Base-by-base conservation (phyloP, 2,113 vertebrate genomes). In the Castor canadensis region DNA sequence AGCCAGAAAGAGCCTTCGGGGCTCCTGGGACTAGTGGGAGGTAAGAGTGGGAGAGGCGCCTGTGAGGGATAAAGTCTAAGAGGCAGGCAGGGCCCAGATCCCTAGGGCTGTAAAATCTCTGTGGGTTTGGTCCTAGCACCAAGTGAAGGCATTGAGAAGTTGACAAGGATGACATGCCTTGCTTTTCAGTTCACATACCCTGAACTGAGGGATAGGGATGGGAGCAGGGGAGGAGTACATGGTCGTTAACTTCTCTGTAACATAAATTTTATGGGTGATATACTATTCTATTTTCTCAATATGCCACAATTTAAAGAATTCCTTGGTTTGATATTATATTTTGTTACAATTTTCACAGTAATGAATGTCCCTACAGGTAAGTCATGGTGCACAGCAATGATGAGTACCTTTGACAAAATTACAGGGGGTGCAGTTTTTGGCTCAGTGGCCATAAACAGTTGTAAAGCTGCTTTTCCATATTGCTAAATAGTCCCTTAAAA, bases 271-370 rank as follows among this genome's bases (percentile, higher is more conserved):
- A 85, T 20, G 60, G 81, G n/a, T 13, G 40, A 26, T 43, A 73
- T 28, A 76, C 20, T 38, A 22, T 66, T 72, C 54, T 16, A n/a
- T 93, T 89, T 93, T 72, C 35, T 90, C 60, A 80, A 1, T 24
- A 26, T 58, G 62, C 43, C 9, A 20, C 45, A 24, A 43, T 67
- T 47, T 3, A 38, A 43, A 82, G 66, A 62, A 45, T 40, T 22
- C 22, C n/a, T 88, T 81, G 28, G 32, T 91, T 87, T 91, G 69
- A 24, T 56, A 54, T 52, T 66, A 26, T 43, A n/a, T 49, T 93
- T 81, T 81, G 28, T 75, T 79, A 52, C n/a, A 35, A 54, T 64
- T 93, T n/a, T 89, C 58, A 75, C 64, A 35, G 19, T 40, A 72
- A 62, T 3, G 60, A 56, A 9, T 35, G 22, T 76, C 47, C 20